phyloP scores from a whole-genome alignment of 2,797 vertebrate genomes.

The Lagodon rhomboides region DNA sequence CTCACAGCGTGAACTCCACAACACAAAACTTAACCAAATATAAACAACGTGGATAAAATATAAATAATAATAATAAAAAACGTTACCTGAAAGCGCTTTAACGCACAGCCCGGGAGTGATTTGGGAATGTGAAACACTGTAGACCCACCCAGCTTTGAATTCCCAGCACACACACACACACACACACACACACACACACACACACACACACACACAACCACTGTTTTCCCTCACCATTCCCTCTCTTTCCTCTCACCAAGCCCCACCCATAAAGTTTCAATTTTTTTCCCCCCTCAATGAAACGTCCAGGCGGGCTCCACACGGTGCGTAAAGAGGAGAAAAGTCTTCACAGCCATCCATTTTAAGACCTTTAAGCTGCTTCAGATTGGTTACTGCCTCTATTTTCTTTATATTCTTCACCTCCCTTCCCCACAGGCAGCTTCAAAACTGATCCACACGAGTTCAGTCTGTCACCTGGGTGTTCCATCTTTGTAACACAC shows the following conservation, averaged over 20 bases:
- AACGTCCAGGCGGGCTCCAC: conserved; percentile 50
- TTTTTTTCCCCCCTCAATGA: conserved; percentile 54
- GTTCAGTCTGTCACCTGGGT: conserved; percentile 8
- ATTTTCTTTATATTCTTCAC: background rate
- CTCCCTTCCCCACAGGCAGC: background rate
- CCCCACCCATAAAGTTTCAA: conserved; percentile 83
- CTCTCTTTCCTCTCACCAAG: conserved; percentile 76
- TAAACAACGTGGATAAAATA: conserved; percentile 40
- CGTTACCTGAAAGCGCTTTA: conserved; percentile 77
- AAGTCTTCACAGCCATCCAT: background rate
- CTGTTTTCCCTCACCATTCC: conserved; percentile 76
- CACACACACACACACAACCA: conserved; percentile 66
- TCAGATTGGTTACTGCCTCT: background rate
- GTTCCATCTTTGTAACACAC: conserved; percentile 4
- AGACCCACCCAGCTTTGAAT: conserved; percentile 82
- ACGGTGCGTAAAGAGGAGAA: conserved; percentile 28
- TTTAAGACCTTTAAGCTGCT: background rate
- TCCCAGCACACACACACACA: conserved; percentile 47
- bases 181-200: conserved; percentile 22
- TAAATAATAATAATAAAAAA: background rate
- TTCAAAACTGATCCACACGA: background rate
- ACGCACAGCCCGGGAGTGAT: conserved; percentile 72
- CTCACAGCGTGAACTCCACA: accelerated
- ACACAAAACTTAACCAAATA: background rate
- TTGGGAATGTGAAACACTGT: conserved; percentile 75